Base-by-base conservation (phyloP, 2,797 vertebrate species). In the Crypturellus tataupa region DNA sequence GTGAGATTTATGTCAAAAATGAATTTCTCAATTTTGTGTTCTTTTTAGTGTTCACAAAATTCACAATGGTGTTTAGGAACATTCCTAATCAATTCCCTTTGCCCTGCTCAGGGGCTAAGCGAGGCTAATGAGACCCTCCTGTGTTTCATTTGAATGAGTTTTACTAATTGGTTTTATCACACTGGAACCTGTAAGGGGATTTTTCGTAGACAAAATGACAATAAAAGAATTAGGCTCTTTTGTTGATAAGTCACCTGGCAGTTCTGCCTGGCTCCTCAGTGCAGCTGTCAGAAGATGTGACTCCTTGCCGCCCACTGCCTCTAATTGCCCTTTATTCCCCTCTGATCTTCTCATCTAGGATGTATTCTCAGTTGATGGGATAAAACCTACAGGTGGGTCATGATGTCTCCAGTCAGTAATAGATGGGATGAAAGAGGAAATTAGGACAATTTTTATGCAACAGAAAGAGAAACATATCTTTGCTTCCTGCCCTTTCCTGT, bases 141-240 rank as follows among this genome's bases (percentile, higher is more conserved):
- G 93, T 90, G 80, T 81, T 93, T 87, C 92, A 71, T 95, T 65
- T 95, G 86, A 96, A 62, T 89, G 69, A 55, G 64, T 91, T 95
- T 95, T 93, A 40, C 93, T 95, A 89, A 95, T 94, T 94, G 95
- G 72, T 93, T 95, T 92, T 95, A 91, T 89, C 89, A 69, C 72
- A 75, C 72, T 87, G 92, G 69, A 96, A 92, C 84, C 49, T 83
- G 62, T 44, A 93, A 90, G 89, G 72, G 69, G 35, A 89, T 94
- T 93, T 94, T 94, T 72, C 3, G 0, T 83, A 81, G 89, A 81
- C 62, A 83, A 92, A 95, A 85, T 92, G 86, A 93, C 92, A 95
- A 95, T 80, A 91, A 83, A 93, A 88, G 93, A 83, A 49, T 72
- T 44, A 85, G 90, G 40, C 0, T 0, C 79, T 89, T 95, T 92